phyloP scores from a whole-genome alignment of 2,888 invertebrate genomes.

The Biston betularia region DNA sequence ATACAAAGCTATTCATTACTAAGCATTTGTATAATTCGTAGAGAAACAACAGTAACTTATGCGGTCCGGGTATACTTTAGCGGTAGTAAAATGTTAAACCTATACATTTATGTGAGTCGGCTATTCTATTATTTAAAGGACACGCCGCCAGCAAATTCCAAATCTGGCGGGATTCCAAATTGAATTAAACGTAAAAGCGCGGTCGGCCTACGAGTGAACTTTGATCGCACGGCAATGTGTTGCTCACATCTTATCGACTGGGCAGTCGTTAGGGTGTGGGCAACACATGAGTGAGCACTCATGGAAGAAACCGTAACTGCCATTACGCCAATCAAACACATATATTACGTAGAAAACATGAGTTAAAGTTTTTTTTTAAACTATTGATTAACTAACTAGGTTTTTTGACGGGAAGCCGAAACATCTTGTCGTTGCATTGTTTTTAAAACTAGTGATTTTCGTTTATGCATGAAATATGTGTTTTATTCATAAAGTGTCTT shows the following conservation, averaged over 20 bases:
- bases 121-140: slow-evolving; percentile 80
- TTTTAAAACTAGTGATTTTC: no score
- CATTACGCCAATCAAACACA: slow-evolving; percentile 13
- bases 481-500: no score
- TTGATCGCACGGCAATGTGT: slow-evolving; percentile 70
- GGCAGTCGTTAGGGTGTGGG: background rate
- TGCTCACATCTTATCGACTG: slow-evolving; percentile 52
- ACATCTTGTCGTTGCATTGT: no score
- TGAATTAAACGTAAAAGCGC: slow-evolving; percentile 78
- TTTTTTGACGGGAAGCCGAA: background rate
- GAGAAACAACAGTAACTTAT: slow-evolving; percentile 44
- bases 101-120: slow-evolving; percentile 65
- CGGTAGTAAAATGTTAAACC: slow-evolving; percentile 61
- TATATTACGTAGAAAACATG: background rate
- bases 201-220: slow-evolving; percentile 66
- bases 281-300: slow-evolving; percentile 5
- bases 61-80: slow-evolving; percentile 26
- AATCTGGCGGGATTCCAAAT: slow-evolving; percentile 81
- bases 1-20: slow-evolving; percentile 38
- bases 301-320: slow-evolving; percentile 30
- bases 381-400: no score
- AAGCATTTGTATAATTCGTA: slow-evolving; percentile 37
- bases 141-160: slow-evolving; percentile 75
- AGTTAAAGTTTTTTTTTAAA: background rate
- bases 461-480: no score